Evolutionary conservation across 2,113 vertebrate genomes (phyloP), one percentile per base, ranked within the genome.

Genomic region (Carettochelys insculpta): DNA sequence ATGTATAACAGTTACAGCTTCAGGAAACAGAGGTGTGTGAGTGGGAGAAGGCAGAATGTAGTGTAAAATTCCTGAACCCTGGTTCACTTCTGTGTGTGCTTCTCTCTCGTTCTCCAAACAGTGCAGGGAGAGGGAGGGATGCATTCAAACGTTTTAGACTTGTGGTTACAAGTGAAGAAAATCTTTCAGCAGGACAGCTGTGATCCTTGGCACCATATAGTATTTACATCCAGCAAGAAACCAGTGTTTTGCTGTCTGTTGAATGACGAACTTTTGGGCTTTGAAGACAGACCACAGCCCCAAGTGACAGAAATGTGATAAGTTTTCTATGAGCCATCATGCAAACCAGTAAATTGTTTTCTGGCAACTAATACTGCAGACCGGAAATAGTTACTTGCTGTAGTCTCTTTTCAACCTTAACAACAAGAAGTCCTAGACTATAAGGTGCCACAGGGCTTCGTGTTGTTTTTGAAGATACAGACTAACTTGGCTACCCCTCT

Each of bases 241-340:
- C 90, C 90, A 50, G 48, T 87, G 54, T 94, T 96, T 96, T 97
- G 90, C 92, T 85, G 86, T 95, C 81, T 96, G 87, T 51, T 95
- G 71, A 54, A 27, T 53, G 79, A 73, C 61, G 52, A 92, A 76
- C 92, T 77, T 81, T 20, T 41, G 41, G n/a, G 71, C 84, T 95
- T 90, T 93, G 92, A 90, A 89, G 90, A 86, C 75, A 92, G 12
- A 43, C 41, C 45, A 13, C 11, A 27, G 22, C 6, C 71, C 24
- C 22, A 73, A 88, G 41, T 73, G 65, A 79, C 86, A 50, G 73
- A 89, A 93, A 88, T 45, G 4, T 5, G 54, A 94, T 53, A 83
- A 25, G 45, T 45, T 45, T 94, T 95, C 89, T 83, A 71, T 80
- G 65, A 84, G 54, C 78, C 52, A 61, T 54, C 90, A 90, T 61